These are phyloP conservation scores for Thomomys bottae DNA, from an alignment of 2,113 vertebrate species.

Conservation along the genomic window DNA sequence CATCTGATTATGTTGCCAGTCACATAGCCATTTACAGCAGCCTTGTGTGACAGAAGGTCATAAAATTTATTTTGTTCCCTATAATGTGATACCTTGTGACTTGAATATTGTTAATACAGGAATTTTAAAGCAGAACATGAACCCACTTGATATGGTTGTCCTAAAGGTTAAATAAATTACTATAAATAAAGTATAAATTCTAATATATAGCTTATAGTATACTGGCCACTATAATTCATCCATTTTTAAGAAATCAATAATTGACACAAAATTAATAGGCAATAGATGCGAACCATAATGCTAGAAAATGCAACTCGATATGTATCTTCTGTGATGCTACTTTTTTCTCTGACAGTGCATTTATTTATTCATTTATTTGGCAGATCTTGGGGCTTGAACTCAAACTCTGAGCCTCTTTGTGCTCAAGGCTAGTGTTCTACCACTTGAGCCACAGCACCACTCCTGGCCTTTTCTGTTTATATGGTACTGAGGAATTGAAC, in stretches of 20 bases:
- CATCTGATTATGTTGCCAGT: not conserved
- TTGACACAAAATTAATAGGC: not conserved
- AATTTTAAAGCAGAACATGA: not conserved
- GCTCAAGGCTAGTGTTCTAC: too few relatives aligned
- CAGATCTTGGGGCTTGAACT: too few relatives aligned
- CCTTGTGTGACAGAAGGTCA: not conserved
- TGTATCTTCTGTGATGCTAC: too few relatives aligned
- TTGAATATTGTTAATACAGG: not conserved
- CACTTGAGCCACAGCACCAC: too few relatives aligned
- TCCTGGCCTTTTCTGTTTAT: too few relatives aligned
- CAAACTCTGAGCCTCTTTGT: too few relatives aligned
- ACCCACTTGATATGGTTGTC: not conserved
- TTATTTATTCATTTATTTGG: too few relatives aligned
- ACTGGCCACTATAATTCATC: not conserved
- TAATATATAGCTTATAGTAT: not conserved
- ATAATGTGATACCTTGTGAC: not conserved
- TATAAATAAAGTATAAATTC: not conserved
- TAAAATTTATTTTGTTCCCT: constrained; percentile 14
- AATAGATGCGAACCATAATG: not conserved
- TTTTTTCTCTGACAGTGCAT: not conserved
- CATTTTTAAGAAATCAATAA: not conserved
- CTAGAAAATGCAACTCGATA: too few relatives aligned
- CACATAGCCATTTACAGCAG: not conserved
- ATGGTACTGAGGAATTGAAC: too few relatives aligned
- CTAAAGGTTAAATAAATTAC: not conserved